These are phyloP conservation scores for Pseudomyrmex sp. DNA, from an alignment of 1,140 invertebrate species.

Conservation along the genomic window DNA sequence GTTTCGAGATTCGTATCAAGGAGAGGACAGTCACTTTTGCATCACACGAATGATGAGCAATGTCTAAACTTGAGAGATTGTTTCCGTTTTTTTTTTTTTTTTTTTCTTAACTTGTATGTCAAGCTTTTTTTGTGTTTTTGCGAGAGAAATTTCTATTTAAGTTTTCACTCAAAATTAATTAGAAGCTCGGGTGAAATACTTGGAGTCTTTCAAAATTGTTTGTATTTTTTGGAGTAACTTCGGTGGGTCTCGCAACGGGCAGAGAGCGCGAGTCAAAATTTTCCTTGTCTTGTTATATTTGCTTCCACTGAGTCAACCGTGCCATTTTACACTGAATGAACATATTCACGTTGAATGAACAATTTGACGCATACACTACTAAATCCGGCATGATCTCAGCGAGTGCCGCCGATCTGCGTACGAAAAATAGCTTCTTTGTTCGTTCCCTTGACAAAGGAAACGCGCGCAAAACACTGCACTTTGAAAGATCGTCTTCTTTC, in stretches of 20 bases:
- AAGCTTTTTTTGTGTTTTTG: too few species aligned
- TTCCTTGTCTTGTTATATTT: background rate
- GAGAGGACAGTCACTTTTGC: background rate
- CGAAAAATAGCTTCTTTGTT: background rate
- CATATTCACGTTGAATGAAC: constrained; percentile 14
- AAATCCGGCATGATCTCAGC: constrained; percentile 14
- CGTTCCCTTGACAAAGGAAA: background rate
- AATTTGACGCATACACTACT: constrained; percentile 20
- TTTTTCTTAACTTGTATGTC: too few species aligned
- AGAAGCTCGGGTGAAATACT: too few species aligned
- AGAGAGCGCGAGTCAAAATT: too few species aligned
- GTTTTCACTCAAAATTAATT: too few species aligned
- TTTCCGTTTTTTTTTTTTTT: background rate
- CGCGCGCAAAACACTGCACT: background rate
- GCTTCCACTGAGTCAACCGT: background rate
- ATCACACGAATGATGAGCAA: background rate
- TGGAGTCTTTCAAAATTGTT: background rate
- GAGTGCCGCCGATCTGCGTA: background rate
- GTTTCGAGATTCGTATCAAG: background rate
- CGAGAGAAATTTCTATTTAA: too few species aligned
- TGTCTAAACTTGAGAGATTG: background rate
- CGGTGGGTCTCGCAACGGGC: too few species aligned
- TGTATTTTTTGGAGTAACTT: too few species aligned
- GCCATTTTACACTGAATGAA: background rate
- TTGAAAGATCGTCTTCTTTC: background rate